These are phyloP conservation scores for Himalopsyche japonica DNA, from an alignment of 2,888 invertebrate species.

Conservation along the genomic window DNA sequence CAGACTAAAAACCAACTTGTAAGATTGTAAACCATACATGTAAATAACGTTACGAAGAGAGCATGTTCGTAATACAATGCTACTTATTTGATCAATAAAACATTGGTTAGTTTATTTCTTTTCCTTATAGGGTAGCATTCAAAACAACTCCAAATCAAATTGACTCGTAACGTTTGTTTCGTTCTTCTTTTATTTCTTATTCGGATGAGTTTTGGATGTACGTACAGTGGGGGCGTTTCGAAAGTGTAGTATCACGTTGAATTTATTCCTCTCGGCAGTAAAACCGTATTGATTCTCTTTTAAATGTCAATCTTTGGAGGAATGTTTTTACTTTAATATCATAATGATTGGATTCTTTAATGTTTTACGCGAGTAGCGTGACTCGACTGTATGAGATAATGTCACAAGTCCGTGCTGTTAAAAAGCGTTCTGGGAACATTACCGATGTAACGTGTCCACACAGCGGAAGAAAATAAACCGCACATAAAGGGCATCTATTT, in stretches of 20 bases:
- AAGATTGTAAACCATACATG: no score
- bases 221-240: not conserved
- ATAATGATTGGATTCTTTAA: not conserved
- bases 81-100: not conserved
- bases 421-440: not conserved
- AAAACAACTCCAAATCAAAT: not conserved
- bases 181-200: not conserved
- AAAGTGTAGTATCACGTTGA: not conserved
- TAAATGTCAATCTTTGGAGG: not conserved
- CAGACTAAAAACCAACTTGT: no score
- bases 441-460: not conserved
- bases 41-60: no score
- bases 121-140: not conserved
- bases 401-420: not conserved
- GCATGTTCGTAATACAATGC: not conserved
- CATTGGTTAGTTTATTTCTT: not conserved
- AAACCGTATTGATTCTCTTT: not conserved
- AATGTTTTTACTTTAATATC: not conserved
- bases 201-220: not conserved
- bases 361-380: not conserved
- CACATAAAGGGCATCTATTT: not conserved
- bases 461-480: not conserved
- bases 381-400: not conserved
- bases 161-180: slow-evolving; percentile 1
- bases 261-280: not conserved